Conservation (phyloP, 37 sponge, comb jelly and placozoan species). For the Aplysina aerophoba region DNA sequence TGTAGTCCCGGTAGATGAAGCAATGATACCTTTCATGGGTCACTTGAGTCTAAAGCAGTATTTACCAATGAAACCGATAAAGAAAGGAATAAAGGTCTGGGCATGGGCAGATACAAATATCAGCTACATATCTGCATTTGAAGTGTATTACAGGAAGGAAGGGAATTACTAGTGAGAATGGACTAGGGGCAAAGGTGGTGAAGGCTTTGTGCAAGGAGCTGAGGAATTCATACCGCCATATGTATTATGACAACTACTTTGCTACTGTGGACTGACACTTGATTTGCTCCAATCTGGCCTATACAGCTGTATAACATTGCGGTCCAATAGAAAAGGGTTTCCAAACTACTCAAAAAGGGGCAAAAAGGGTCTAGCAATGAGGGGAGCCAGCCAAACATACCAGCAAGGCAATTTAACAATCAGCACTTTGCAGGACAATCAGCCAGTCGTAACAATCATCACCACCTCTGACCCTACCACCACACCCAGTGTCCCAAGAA, state of each 20-base stretch:
- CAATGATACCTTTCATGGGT: conserved; percentile 44
- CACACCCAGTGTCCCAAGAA: neutral
- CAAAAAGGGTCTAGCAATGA: neutral
- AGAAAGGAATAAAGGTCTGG: conserved; percentile 55
- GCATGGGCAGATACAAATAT: conserved; percentile 38
- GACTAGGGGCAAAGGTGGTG: conserved; percentile 22
- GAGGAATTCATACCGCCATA: conserved; percentile 6
- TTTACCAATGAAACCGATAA: conserved; percentile 39
- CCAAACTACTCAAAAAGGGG: conserved; percentile 1
- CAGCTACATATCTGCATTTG: conserved; percentile 33
- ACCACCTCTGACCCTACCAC: neutral
- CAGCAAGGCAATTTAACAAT: neutral
- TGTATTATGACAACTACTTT: conserved; percentile 45
- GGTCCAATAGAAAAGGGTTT: conserved; percentile 27
- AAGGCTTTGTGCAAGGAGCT: conserved; percentile 20
- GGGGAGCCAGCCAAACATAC: neutral
- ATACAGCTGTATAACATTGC: conserved; percentile 26
- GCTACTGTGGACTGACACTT: conserved; percentile 23
- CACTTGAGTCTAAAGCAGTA: conserved; percentile 48
- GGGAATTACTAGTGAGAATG: neutral
- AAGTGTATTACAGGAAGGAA: conserved; percentile 47
- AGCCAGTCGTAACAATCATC: neutral
- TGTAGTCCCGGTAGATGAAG: conserved; percentile 40
- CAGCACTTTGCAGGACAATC: neutral
- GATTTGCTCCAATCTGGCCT: neutral